Conservation (phyloP, 1,140 invertebrate species). For the Sesamia nonagrioides region DNA sequence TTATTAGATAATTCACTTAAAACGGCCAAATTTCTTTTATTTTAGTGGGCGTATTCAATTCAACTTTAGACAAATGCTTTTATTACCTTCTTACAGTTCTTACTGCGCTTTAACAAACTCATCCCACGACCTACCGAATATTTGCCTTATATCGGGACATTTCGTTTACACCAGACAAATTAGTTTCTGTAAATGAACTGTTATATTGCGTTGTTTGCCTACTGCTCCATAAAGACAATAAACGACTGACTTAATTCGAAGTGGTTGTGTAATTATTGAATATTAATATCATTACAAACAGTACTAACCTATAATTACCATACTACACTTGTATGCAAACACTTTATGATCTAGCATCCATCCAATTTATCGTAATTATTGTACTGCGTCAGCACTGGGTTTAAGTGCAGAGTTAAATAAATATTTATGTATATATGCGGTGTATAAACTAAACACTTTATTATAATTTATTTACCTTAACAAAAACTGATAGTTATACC, state of each 20-base stretch:
- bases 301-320: slow-evolving; percentile 2
- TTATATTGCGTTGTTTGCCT: background rate
- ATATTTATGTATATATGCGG: background rate
- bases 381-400: slow-evolving; percentile 1
- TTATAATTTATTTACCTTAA: no score
- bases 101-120: background rate
- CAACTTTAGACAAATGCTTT: no score
- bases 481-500: no score
- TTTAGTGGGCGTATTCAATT: no score
- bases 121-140: background rate
- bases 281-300: background rate
- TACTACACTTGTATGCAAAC: background rate
- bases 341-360: slow-evolving; percentile 3
- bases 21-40: no score
- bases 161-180: background rate
- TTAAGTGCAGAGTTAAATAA: slow-evolving; percentile 4
- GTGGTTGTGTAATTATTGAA: slow-evolving; percentile 4
- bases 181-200: background rate
- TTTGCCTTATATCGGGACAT: background rate
- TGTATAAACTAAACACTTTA: background rate
- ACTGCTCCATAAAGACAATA: slow-evolving; percentile 2
- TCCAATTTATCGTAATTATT: slow-evolving; percentile 33
- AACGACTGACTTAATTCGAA: background rate
- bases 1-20: no score
- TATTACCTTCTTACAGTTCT: no score